A percentile compares a stretch with the other conserved stretches of the same genome.
Conservation (phyloP, 2,888 invertebrate genomes). For the Cephus pygmeus region DNA sequence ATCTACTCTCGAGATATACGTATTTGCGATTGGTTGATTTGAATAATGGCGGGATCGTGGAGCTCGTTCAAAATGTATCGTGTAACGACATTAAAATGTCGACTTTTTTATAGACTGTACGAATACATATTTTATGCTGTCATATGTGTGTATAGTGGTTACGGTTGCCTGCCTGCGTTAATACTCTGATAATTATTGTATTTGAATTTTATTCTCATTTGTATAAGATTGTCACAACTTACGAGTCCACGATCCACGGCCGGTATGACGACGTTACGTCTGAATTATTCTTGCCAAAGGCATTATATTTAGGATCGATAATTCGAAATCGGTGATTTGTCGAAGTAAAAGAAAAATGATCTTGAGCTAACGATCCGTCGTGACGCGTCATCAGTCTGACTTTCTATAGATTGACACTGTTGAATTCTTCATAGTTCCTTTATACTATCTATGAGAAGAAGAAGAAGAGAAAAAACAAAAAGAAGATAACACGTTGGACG, state of each 20-base stretch:
- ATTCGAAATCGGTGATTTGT: neutral
- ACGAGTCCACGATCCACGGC: neutral
- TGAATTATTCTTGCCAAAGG: neutral
- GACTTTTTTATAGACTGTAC: neutral
- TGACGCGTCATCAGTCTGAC: neutral
- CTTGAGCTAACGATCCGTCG: slow-evolving; percentile 5
- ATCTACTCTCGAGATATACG: slow-evolving; percentile 9
- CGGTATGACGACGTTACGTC: neutral
- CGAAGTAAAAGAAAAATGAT: neutral
- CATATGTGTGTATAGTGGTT: neutral
- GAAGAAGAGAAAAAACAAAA: slow-evolving; percentile 1
- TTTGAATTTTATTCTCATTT: neutral
- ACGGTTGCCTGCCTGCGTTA: neutral
- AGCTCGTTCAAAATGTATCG: neutral
- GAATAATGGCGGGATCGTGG: neutral
- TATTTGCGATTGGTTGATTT: slow-evolving; percentile 6
- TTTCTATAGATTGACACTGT: slow-evolving; percentile 34
- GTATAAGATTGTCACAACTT: neutral
- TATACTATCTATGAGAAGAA: slow-evolving; percentile 33
- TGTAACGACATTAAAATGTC: neutral
- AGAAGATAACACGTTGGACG: slow-evolving; percentile 29
- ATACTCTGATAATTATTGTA: neutral
- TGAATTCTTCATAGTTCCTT: slow-evolving; percentile 50
- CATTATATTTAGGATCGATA: neutral
- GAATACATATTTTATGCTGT: neutral